Evolutionary conservation across 2,113 vertebrate genomes (phyloP), one percentile per base, ranked within the genome.

Genomic region (Globicephala melas): DNA sequence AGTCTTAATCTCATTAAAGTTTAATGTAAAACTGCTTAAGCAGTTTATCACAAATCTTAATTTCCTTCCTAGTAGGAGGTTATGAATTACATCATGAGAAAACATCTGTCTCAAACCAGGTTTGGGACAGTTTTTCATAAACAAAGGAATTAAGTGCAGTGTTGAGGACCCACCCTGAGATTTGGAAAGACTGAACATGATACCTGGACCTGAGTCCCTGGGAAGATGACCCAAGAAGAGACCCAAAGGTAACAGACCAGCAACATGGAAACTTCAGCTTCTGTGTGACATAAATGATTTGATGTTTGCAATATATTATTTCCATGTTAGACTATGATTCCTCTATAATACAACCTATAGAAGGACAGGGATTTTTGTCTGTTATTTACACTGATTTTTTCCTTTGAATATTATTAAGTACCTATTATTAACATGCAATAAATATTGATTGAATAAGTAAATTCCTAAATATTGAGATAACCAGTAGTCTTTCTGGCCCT

Each of bases 31-130:
- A 89, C 58, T 93, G 85, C 79, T 93, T 96, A 93, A 95, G 86
- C 89, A 93, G 93, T 97, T 97, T 97, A 97, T 97, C 96, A 97
- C 89, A 91, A 91, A 95, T 97, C 93, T 97, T 97, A 82, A 97
- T 97, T 94, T 97, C 87, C 89, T 95, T 91, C 67, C 68, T 93
- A 91, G 91, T 70, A 94, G 82, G 79, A 96, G 71, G 67, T n/a
- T 91, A 73, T 94, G 73, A 97, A 93, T 96, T 93, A 95, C 20
- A 89, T 93, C 85, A 85, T 31, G 14, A n/a, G 95, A 91, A 89
- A 53, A 31, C 41, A 36, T 96, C 53, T 82, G 41, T 71, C 47
- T 97, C 80, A 67, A 70, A 74, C n/a, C 71, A 74, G 12, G 20
- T 93, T 88, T 91, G 89, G 44, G 65, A 50, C 28, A 44, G 53